Conservation (phyloP, 2,797 vertebrate species). For the Numenius phaeopus region DNA sequence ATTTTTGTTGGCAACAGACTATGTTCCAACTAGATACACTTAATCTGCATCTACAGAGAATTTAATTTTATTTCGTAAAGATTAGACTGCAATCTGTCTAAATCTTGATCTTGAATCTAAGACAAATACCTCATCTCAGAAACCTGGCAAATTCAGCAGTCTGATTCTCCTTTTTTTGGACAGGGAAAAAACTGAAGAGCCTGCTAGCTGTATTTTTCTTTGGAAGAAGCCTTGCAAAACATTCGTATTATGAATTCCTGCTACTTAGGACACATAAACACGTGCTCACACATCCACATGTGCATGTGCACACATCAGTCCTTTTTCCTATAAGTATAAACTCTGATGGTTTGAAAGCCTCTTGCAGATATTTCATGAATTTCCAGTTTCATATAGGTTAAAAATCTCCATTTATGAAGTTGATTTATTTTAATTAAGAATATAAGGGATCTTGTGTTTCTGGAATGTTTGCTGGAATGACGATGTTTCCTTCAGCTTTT, state of each 20-base stretch:
- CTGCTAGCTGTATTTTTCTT: background rate
- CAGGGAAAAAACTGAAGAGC: background rate
- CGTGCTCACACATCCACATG: rapidly evolving
- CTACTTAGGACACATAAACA: background rate
- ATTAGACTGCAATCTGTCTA: background rate
- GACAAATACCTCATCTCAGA: background rate
- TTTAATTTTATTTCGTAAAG: background rate
- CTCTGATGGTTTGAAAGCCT: background rate
- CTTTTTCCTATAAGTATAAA: background rate
- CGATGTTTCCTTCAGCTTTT: background rate
- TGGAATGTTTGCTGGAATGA: background rate
- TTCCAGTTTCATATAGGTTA: background rate
- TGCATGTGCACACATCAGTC: background rate
- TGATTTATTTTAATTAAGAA: background rate
- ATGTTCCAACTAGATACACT: background rate
- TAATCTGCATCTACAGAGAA: background rate
- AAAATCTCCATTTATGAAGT: background rate
- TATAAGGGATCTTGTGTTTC: background rate
- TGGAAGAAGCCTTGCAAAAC: background rate
- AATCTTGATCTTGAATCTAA: background rate
- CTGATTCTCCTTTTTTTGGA: background rate
- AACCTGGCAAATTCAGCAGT: background rate
- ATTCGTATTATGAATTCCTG: background rate
- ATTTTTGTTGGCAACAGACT: background rate
- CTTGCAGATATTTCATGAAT: background rate